A percentile compares a stretch with the other conserved stretches of the same genome.
Evolutionary conservation across 2,797 vertebrate species (phyloP).

Genomic region (Hirundo rustica): DNA sequence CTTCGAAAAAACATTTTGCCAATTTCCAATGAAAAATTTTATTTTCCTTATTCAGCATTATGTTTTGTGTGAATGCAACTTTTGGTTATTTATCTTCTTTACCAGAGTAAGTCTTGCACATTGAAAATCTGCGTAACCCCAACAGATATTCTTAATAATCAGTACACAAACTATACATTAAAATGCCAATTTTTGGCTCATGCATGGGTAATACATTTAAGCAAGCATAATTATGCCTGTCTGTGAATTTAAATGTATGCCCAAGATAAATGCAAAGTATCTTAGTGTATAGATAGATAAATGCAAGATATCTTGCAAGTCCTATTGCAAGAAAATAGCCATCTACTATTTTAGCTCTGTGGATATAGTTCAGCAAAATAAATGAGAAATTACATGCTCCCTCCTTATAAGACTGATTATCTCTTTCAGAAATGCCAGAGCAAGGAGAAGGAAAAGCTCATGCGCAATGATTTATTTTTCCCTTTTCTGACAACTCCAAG

Average conservation of each 20-base stretch:
- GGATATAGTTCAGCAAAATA: slow-evolving; percentile 49
- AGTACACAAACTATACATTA: slow-evolving; percentile 68
- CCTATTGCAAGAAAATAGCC: slow-evolving; percentile 78
- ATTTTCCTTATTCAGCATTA: neutral
- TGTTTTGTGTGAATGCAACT: neutral
- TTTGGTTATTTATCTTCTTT: neutral
- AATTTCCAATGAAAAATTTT: neutral
- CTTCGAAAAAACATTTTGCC: neutral
- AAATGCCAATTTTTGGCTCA: slow-evolving; percentile 55
- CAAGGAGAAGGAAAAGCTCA: slow-evolving; percentile 69
- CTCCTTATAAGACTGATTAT: slow-evolving; percentile 47
- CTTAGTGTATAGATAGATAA: slow-evolving; percentile 62
- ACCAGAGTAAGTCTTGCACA: neutral
- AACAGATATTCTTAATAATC: neutral
- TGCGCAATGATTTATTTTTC: slow-evolving; percentile 58
- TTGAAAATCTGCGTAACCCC: neutral
- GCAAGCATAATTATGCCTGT: slow-evolving; percentile 56
- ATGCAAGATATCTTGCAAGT: slow-evolving; percentile 73
- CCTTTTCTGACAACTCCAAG: slow-evolving; percentile 58
- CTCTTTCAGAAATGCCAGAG: slow-evolving; percentile 59
- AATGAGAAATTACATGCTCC: slow-evolving; percentile 60
- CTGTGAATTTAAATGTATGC: slow-evolving; percentile 70
- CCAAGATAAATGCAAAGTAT: slow-evolving; percentile 69
- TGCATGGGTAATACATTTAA: slow-evolving; percentile 76
- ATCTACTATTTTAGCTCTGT: slow-evolving; percentile 69